phyloP scores from a whole-genome alignment of 2,888 invertebrate species.

The Drosophila parthenogenetica region DNA sequence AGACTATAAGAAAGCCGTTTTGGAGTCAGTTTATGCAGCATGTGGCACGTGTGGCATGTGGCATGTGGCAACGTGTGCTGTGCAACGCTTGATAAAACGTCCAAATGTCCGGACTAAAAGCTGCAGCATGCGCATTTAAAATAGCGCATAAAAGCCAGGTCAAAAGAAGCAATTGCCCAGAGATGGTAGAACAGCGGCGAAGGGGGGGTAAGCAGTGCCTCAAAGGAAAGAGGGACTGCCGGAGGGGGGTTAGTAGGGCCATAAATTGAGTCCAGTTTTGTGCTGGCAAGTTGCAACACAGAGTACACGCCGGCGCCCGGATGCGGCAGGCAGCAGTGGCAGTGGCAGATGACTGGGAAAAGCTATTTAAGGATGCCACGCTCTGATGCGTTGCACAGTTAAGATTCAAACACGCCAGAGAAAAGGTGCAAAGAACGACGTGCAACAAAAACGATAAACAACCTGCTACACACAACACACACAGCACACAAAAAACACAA shows the following conservation, averaged over 20 bases:
- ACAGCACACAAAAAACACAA: constrained; percentile 11
- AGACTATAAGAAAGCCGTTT: constrained; percentile 32
- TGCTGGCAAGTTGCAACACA: constrained; percentile 33
- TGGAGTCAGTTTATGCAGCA: constrained; percentile 28
- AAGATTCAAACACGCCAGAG: constrained; percentile 63
- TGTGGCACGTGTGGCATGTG: constrained; percentile 43
- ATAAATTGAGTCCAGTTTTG: constrained; percentile 57
- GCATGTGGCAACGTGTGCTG: constrained; percentile 12
- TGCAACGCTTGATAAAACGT: constrained; percentile 45
- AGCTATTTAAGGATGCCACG: constrained; percentile 78
- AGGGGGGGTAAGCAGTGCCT: background rate
- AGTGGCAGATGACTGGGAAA: constrained; percentile 51
- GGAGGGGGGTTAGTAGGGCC: background rate
- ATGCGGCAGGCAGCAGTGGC: constrained; percentile 39
- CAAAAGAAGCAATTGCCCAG: constrained; percentile 51
- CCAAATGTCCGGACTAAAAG: constrained; percentile 21
- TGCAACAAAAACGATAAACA: background rate
- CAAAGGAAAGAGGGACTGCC: background rate
- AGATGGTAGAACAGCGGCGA: background rate
- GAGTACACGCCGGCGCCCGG: constrained; percentile 47
- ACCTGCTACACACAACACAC: constrained; percentile 3
- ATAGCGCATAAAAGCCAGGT: constrained; percentile 65
- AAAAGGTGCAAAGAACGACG: constrained; percentile 53
- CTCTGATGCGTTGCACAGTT: constrained; percentile 77
- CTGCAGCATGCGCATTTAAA: constrained; percentile 59